Conservation (phyloP, 1,140 invertebrate species). For the Pissodes strobi region DNA sequence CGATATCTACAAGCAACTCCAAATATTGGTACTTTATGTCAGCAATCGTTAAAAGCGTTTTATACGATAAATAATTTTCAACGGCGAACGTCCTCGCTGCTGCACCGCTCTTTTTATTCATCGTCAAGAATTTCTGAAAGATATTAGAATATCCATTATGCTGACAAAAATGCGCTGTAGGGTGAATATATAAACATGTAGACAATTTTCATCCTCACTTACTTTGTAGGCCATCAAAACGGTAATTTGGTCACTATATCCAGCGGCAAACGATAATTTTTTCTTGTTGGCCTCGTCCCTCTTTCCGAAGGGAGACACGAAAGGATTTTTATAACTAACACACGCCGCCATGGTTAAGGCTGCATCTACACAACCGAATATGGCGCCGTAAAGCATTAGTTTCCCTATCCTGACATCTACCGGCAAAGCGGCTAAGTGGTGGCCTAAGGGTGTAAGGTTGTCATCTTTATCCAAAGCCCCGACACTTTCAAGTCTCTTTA, state of each 20-base stretch:
- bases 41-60: conserved; percentile 72
- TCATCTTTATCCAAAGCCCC: conserved; percentile 82
- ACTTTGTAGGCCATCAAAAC: conserved; percentile 78
- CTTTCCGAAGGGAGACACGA: conserved; percentile 76
- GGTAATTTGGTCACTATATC: conserved; percentile 81
- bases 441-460: conserved; percentile 85
- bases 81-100: conserved; percentile 70
- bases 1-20: conserved; percentile 79
- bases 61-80: conserved; percentile 76
- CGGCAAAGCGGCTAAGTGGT: conserved; percentile 85
- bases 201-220: too few species aligned
- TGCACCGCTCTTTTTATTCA: conserved; percentile 61
- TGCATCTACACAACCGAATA: conserved; percentile 78
- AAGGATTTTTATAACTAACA: conserved; percentile 84
- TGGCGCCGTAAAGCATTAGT: conserved; percentile 86
- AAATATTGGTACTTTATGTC: conserved; percentile 84
- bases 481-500: conserved; percentile 78
- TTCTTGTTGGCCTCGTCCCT: conserved; percentile 72
- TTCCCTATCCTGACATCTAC: conserved; percentile 86
- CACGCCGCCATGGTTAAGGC: conserved; percentile 90
- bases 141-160: too few species aligned
- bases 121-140: conserved; percentile 73
- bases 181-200: too few species aligned
- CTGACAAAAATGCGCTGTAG: too few species aligned
- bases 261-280: conserved; percentile 71